These are phyloP conservation scores for Gopherus flavomarginatus DNA, from an alignment of 2,113 vertebrate genomes.

Conservation along the genomic window DNA sequence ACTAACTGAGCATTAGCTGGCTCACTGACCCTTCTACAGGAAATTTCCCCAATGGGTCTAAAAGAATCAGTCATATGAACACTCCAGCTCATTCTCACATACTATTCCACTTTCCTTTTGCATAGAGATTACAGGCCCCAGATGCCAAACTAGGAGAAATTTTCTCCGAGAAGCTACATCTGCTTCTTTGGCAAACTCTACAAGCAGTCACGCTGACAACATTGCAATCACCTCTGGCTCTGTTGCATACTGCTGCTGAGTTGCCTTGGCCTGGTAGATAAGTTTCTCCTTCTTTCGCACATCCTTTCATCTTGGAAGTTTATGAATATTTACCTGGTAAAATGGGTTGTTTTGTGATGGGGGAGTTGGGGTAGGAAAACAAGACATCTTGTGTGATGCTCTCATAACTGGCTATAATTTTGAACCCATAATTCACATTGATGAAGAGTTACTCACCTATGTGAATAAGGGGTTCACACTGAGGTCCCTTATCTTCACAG, in stretches of 20 bases:
- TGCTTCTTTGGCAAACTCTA: not conserved
- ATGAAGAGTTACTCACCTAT: not conserved
- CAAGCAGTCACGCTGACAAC: not conserved
- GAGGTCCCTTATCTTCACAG: not conserved
- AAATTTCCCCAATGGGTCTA: accelerated
- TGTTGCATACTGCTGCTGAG: accelerated
- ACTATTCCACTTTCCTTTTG: not conserved
- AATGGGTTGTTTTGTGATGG: not conserved
- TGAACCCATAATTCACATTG: not conserved
- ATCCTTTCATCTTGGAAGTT: not conserved
- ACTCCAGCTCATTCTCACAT: not conserved
- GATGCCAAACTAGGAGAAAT: not conserved
- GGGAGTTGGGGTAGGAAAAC: not conserved
- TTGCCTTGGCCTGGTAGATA: not conserved
- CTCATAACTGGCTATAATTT: not conserved
- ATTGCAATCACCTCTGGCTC: not conserved
- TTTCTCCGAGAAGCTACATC: not conserved
- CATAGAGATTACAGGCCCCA: not conserved
- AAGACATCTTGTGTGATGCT: not conserved
- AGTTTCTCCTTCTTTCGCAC: accelerated
- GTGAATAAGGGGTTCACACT: not conserved
- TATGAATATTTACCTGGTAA: not conserved
- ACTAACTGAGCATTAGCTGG: constrained; percentile 31
- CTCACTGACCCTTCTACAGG: not conserved
- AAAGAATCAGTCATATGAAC: not conserved